Evolutionary conservation across 2,888 invertebrate species (phyloP), one percentile per base, ranked within the genome.

Genomic region (Rhagonycha fulva): DNA sequence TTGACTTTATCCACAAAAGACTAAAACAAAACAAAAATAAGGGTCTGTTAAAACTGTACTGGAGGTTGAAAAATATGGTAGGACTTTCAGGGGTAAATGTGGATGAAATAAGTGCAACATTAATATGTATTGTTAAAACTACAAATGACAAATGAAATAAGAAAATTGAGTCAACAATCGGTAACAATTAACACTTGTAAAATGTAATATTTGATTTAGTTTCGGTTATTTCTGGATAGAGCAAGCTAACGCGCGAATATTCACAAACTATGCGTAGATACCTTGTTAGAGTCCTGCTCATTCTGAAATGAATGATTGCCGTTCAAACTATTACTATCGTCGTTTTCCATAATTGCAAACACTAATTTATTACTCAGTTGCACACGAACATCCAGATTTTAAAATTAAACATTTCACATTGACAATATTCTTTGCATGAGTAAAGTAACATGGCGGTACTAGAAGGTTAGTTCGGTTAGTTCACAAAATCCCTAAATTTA

Each of bases 1-100:
- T 91, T 91, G 72, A 94, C 90, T 89, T 92, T 93, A 84, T 90
- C 91, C 77, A 93, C 92, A 85, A 94, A 92, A 23, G 94, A 93
- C 93, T 94, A 89, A 68, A 90, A 90, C 19, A 81, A 76, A 81
- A 79, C 81, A 68, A 19, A 24, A 11, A 26, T 63, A 12, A 24
- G 19, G 19, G 19, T 19, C 26, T 24, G 47, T 61, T 61, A 47
- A 14, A 60, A 70, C n/a, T 26, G 24, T 23, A 47, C 7, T n/a
- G 2, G 47, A n/a, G n/a, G n/a, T n/a, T 47, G 7, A n/a, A 47
- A 47, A 47, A 47, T 47, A 47, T 47, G 47, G 47, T 47, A 47
- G 47, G 3, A 47, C n/a, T n/a, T n/a, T 47, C 7, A 7, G 7
- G n/a, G n/a, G n/a, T 47, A n/a, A 47, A 47, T 47, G 47, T n/a